These are phyloP conservation scores for Calephelis nemesis DNA, from an alignment of 1,140 invertebrate genomes.

Conservation along the genomic window DNA sequence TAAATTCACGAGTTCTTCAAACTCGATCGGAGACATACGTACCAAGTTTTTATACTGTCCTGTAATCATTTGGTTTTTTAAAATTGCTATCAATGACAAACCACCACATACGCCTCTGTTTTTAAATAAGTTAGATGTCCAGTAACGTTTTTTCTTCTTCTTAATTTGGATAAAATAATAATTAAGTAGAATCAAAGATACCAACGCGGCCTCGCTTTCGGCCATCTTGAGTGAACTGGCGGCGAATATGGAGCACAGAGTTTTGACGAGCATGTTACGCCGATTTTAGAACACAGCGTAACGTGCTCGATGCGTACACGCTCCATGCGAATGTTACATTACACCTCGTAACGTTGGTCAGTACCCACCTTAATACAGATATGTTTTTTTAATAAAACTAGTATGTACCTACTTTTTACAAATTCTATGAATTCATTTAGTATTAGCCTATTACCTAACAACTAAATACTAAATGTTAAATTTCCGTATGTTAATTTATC, in stretches of 20 bases:
- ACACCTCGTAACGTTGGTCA: constrained; percentile 32
- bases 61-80: constrained; percentile 27
- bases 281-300: constrained; percentile 32
- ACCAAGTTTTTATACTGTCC: constrained; percentile 34
- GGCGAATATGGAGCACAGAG: constrained; percentile 27
- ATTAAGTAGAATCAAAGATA: constrained; percentile 35
- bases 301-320: constrained; percentile 21
- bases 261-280: constrained; percentile 36
- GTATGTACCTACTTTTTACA: no score
- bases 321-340: constrained; percentile 36
- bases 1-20: constrained; percentile 34
- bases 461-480: no score
- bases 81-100: no score
- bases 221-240: constrained; percentile 23
- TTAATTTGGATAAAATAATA: constrained; percentile 34
- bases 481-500: no score
- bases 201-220: constrained; percentile 29
- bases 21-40: constrained; percentile 33
- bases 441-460: no score
- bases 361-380: constrained; percentile 33
- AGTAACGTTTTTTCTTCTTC: no score
- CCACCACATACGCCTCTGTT: constrained; percentile 28
- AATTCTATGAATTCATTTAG: no score
- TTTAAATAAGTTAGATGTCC: no score
- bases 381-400: no score